These are phyloP conservation scores for Nesometra sesokonis DNA, from an alignment of 35 echinoderm and acorn worm species.

Conservation along the genomic window DNA sequence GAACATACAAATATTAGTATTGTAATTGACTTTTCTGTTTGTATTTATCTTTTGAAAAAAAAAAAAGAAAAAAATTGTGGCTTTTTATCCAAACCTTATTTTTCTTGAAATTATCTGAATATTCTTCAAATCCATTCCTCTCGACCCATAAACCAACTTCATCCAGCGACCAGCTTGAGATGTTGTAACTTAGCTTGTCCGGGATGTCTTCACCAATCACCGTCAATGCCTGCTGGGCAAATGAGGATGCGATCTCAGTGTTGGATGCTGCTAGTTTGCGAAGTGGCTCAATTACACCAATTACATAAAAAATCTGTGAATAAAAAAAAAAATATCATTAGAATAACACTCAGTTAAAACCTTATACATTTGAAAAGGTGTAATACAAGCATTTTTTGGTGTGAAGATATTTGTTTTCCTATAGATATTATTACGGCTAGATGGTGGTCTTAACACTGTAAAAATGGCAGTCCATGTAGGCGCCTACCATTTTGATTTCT, in stretches of 20 bases:
- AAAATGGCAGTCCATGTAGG: too few species aligned
- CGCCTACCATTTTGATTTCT: too few species aligned
- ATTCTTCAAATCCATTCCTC: slow-evolving; percentile 24
- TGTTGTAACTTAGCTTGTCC: slow-evolving; percentile 81
- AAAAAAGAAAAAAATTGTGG: too few species aligned
- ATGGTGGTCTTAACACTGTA: too few species aligned
- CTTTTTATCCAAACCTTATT: background rate
- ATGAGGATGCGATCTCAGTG: slow-evolving; percentile 86
- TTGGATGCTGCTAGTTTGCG: slow-evolving; percentile 70
- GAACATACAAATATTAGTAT: too few species aligned
- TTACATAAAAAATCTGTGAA: slow-evolving; percentile 76
- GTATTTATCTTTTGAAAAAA: too few species aligned
- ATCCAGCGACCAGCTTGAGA: slow-evolving; percentile 74
- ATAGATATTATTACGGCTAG: too few species aligned
- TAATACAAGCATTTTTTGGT: too few species aligned
- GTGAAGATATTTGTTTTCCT: too few species aligned
- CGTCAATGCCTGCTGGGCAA: slow-evolving; percentile 72
- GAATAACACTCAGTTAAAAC: background rate
- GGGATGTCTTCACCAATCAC: slow-evolving; percentile 87
- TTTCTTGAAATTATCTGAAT: background rate
- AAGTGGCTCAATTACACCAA: slow-evolving; percentile 55
- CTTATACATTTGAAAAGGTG: too few species aligned
- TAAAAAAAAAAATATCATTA: background rate
- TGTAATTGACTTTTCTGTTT: too few species aligned
- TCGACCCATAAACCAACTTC: slow-evolving; percentile 93